phyloP scores from a whole-genome alignment of 2,888 invertebrate genomes.

The Drosophila percnosoma region DNA sequence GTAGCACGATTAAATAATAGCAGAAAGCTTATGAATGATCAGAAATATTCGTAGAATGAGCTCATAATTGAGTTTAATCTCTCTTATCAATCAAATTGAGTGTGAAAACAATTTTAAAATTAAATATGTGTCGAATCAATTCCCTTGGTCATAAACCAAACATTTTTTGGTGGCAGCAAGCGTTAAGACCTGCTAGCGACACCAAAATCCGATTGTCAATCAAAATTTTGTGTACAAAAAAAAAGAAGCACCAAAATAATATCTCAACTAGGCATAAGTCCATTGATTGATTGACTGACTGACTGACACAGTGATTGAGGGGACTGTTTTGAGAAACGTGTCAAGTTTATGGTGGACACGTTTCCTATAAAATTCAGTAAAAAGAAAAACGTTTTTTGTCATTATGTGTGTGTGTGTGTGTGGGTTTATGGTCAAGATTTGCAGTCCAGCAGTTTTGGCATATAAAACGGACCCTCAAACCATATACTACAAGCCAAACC shows the following conservation, averaged over 20 bases:
- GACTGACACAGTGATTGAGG: slow-evolving; percentile 16
- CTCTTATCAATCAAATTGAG: slow-evolving; percentile 29
- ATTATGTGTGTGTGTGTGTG: background rate
- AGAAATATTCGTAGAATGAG: background rate
- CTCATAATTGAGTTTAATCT: slow-evolving; percentile 7
- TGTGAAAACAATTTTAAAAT: slow-evolving; percentile 18
- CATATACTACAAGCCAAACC: slow-evolving; percentile 21
- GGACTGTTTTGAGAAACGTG: slow-evolving; percentile 53
- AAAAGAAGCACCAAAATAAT: slow-evolving; percentile 21
- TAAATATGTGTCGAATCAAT: slow-evolving; percentile 32
- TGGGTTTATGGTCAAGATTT: slow-evolving; percentile 74
- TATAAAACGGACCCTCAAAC: slow-evolving; percentile 21
- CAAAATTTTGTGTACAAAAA: slow-evolving; percentile 52
- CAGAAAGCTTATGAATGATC: background rate
- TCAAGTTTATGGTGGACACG: slow-evolving; percentile 46
- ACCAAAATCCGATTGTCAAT: slow-evolving; percentile 71
- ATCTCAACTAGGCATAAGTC: slow-evolving; percentile 34
- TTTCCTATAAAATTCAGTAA: slow-evolving; percentile 26
- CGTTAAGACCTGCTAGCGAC: slow-evolving; percentile 47
- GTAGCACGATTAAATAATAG: no score
- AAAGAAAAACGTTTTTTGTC: slow-evolving; percentile 22
- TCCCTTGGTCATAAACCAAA: slow-evolving; percentile 52
- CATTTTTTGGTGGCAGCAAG: slow-evolving; percentile 6
- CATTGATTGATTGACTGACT: slow-evolving; percentile 33
- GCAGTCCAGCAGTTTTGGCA: slow-evolving; percentile 52